phyloP scores from a whole-genome alignment of 2,113 vertebrate genomes.

The Equus przewalskii region DNA sequence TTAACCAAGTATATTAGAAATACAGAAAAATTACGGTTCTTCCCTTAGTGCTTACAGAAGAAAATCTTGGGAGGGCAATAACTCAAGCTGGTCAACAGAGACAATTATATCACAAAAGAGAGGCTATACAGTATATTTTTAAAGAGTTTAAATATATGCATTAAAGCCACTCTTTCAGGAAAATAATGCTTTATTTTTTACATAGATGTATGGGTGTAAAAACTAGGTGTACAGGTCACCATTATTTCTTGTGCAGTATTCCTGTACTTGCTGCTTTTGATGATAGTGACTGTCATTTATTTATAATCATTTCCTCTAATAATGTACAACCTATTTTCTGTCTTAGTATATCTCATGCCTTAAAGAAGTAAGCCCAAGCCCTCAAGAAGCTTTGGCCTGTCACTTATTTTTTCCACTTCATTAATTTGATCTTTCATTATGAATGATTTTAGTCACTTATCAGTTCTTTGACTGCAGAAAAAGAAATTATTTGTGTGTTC shows the following conservation, averaged over 20 bases:
- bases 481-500: neutral
- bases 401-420: neutral
- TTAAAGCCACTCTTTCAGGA: constrained; percentile 42
- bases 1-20: constrained; percentile 44
- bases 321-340: neutral
- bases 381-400: neutral
- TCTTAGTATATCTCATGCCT: neutral
- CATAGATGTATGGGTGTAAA: neutral
- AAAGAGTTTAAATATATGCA: constrained; percentile 17
- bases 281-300: neutral
- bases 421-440: neutral
- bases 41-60: neutral
- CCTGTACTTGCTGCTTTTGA: neutral
- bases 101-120: neutral
- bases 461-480: neutral
- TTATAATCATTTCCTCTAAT: constrained; percentile 25
- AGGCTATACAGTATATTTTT: neutral
- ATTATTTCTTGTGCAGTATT: neutral
- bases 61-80: constrained; percentile 11
- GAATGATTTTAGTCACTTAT: neutral
- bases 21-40: neutral
- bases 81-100: neutral
- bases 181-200: constrained; percentile 21
- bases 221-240: neutral
- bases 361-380: neutral